A percentile compares a stretch with the other conserved stretches of the same genome.
Evolutionary conservation across 1,140 invertebrate species (phyloP).

Genomic region (Drosophila melanica): DNA sequence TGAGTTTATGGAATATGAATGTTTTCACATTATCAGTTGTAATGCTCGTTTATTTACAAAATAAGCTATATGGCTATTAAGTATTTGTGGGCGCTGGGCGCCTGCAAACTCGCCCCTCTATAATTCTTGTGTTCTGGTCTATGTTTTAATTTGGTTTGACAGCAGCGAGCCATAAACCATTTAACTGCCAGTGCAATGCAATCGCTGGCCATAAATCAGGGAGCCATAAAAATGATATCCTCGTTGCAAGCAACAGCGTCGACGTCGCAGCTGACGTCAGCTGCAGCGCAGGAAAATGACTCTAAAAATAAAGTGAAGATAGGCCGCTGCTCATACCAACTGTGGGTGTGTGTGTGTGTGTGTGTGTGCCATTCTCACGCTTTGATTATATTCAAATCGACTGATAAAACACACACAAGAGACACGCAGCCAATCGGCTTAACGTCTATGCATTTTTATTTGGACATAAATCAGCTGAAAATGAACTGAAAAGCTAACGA

Average conservation of each 20-base stretch:
- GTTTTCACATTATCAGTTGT: background rate
- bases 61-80: conserved; percentile 2
- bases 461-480: conserved; percentile 58
- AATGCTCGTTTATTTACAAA: conserved; percentile 6
- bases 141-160: conserved; percentile 45
- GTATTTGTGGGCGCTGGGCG: background rate
- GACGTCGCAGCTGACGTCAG: no score
- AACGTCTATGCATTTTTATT: conserved; percentile 40
- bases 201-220: conserved; percentile 67
- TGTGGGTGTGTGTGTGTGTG: background rate
- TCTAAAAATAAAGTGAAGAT: conserved; percentile 57
- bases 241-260: conserved; percentile 17
- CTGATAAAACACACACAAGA: conserved; percentile 47
- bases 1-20: background rate
- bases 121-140: conserved; percentile 8
- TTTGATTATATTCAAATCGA: conserved; percentile 65
- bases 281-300: conserved; percentile 14
- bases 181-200: conserved; percentile 60
- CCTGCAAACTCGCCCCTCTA: background rate
- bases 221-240: conserved; percentile 60
- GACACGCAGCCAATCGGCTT: conserved; percentile 32
- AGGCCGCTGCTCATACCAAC: no score
- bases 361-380: conserved; percentile 25
- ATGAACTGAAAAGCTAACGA: background rate
- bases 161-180: conserved; percentile 42